phyloP scores from a whole-genome alignment of 2,888 invertebrate species.

The Apeira syringaria region DNA sequence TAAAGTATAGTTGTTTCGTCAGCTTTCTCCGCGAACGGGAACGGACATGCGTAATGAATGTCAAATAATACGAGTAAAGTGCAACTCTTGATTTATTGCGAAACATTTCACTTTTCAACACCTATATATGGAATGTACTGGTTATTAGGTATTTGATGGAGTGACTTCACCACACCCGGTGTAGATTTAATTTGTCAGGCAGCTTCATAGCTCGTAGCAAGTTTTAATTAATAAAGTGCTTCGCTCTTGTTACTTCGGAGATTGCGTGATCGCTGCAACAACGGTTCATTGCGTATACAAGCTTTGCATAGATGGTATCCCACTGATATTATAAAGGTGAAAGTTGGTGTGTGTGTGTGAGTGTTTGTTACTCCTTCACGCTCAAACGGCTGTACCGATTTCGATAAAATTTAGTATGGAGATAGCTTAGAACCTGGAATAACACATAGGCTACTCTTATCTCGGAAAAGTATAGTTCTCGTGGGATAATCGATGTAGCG shows the following conservation, averaged over 20 bases:
- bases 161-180: conserved; percentile 14
- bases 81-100: not conserved
- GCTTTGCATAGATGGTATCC: conserved; percentile 46
- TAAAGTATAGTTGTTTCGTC: conserved; percentile 5
- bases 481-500: too few relatives aligned
- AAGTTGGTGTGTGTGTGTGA: too few relatives aligned
- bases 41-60: conserved; percentile 8
- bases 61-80: not conserved
- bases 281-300: conserved; percentile 51
- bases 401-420: too few relatives aligned
- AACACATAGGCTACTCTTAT: too few relatives aligned
- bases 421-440: too few relatives aligned
- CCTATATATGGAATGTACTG: conserved; percentile 3
- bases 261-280: conserved; percentile 56
- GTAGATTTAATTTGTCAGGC: conserved; percentile 40
- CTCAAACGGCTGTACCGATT: too few relatives aligned
- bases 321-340: too few relatives aligned
- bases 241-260: conserved; percentile 49
- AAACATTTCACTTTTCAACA: not conserved
- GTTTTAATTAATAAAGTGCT: conserved; percentile 67
- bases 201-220: conserved; percentile 34
- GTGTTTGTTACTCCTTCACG: too few relatives aligned
- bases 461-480: too few relatives aligned
- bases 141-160: conserved; percentile 1
- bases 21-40: conserved; percentile 16